Conservation (phyloP, 2,888 invertebrate species). For the Electrophaes corylata region DNA sequence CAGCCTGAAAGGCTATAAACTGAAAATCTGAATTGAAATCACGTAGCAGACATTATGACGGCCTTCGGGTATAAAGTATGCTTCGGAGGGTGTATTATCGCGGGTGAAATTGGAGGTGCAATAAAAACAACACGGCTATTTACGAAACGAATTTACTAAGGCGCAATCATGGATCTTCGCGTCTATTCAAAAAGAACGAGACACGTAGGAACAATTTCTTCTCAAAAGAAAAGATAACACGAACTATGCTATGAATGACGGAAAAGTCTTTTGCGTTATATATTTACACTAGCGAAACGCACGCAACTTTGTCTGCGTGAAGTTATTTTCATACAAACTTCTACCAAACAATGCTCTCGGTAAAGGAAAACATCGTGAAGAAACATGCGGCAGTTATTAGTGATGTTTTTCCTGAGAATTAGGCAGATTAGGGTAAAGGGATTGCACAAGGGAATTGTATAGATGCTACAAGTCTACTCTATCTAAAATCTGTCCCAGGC, state of each 20-base stretch:
- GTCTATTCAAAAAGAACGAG: neutral
- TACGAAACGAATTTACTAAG: neutral
- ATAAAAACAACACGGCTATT: neutral
- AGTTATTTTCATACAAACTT: no score
- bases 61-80: conserved; percentile 9
- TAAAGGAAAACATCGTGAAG: no score
- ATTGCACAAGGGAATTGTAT: no score
- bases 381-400: no score
- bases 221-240: neutral
- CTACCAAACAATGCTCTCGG: no score
- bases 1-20: conserved; percentile 23
- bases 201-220: neutral
- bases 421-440: no score
- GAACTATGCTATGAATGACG: neutral
- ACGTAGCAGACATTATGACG: conserved; percentile 23
- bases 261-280: neutral
- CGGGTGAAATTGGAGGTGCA: conserved; percentile 4
- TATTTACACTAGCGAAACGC: no score
- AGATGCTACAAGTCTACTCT: no score
- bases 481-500: no score
- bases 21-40: conserved; percentile 20
- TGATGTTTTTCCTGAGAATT: no score
- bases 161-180: neutral
- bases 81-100: neutral
- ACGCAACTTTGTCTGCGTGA: no score